These are phyloP conservation scores for Microctonus brassicae DNA, from an alignment of 2,888 invertebrate species.

Conservation along the genomic window DNA sequence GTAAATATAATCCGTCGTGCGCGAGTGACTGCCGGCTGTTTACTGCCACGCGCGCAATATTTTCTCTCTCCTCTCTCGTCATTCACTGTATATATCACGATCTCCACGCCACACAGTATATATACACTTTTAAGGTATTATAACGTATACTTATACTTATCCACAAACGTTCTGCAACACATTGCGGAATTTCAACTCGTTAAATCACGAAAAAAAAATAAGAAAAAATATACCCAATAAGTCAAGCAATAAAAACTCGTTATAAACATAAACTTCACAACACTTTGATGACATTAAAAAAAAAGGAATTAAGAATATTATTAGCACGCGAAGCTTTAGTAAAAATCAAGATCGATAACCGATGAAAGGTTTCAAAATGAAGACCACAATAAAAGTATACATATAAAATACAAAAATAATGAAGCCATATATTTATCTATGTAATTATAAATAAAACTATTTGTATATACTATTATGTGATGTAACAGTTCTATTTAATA, in stretches of 20 bases:
- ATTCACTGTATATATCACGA: constrained; percentile 13
- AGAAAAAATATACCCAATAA: too few species aligned
- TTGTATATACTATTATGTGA: too few species aligned
- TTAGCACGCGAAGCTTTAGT: background rate
- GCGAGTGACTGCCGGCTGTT: constrained; percentile 28
- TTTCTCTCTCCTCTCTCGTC: constrained; percentile 10
- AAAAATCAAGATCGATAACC: background rate
- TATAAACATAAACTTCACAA: background rate
- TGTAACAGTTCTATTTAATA: too few species aligned
- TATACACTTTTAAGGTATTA: too few species aligned
- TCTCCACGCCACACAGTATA: constrained; percentile 4
- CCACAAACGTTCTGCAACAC: too few species aligned
- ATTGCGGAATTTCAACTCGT: background rate
- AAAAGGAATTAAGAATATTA: background rate
- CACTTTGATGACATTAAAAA: background rate
- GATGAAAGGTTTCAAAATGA: background rate
- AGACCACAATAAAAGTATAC: background rate
- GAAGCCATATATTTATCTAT: background rate
- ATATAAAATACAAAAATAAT: background rate
- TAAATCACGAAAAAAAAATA: background rate
- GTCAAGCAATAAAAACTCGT: too few species aligned
- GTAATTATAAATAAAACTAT: too few species aligned
- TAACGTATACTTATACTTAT: background rate
- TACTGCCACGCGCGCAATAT: constrained; percentile 29
- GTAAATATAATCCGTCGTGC: constrained; percentile 1